These are phyloP conservation scores for Sussaba pulchella DNA, from an alignment of 2,888 invertebrate species.

Conservation along the genomic window DNA sequence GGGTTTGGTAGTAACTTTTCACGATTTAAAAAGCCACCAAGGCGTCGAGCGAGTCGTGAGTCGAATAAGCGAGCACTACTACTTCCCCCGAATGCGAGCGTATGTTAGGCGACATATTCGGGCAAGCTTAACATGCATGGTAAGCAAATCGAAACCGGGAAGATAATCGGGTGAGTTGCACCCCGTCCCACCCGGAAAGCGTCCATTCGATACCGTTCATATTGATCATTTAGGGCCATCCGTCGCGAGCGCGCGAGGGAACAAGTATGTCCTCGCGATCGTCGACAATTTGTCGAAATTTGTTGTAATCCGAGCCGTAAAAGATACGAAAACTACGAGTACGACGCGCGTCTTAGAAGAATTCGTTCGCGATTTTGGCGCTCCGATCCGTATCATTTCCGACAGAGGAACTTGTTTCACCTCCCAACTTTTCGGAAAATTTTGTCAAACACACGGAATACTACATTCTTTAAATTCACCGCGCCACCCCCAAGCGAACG, in stretches of 20 bases:
- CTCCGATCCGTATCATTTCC: slow-evolving; percentile 60
- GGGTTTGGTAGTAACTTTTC: slow-evolving; percentile 33
- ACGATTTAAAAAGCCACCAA: slow-evolving; percentile 63
- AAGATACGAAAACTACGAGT: not conserved
- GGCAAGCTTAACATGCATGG: slow-evolving; percentile 51
- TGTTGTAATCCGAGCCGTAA: not conserved
- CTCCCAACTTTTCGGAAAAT: slow-evolving; percentile 12
- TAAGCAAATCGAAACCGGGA: slow-evolving; percentile 3
- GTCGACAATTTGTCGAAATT: slow-evolving; percentile 54
- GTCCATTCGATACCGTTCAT: slow-evolving; percentile 57
- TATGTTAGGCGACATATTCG: slow-evolving; percentile 66
- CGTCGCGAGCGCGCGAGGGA: slow-evolving; percentile 15
- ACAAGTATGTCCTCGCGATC: not conserved
- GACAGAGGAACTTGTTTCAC: slow-evolving; percentile 65
- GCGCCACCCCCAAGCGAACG: too few relatives aligned
- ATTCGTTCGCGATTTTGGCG: slow-evolving; percentile 38
- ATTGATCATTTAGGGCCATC: slow-evolving; percentile 68
- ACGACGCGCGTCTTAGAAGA: not conserved
- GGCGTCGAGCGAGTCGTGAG: slow-evolving; percentile 58
- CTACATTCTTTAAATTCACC: too few relatives aligned
- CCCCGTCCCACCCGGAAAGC: slow-evolving; percentile 42
- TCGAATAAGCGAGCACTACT: slow-evolving; percentile 46
- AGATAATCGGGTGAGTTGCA: slow-evolving; percentile 57
- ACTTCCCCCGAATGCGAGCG: slow-evolving; percentile 57
- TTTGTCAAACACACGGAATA: slow-evolving; percentile 36